A percentile compares a stretch with the other conserved stretches of the same genome.
These are phyloP conservation scores for Eupsittula cactorum DNA, from an alignment of 2,113 vertebrate genomes.

Conservation along the genomic window DNA sequence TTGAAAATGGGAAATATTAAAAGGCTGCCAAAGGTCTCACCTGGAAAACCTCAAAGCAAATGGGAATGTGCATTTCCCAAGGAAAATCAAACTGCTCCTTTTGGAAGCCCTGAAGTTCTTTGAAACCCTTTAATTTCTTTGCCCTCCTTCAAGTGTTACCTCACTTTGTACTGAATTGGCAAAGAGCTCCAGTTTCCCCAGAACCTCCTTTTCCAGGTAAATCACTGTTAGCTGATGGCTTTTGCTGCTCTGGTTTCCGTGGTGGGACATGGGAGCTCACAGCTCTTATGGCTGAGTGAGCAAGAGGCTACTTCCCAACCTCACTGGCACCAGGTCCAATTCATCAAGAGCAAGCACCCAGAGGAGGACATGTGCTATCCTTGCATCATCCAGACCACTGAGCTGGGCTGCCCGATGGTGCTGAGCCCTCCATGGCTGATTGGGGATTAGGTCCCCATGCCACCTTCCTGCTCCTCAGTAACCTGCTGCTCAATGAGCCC, in stretches of 20 bases:
- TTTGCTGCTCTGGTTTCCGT: background rate
- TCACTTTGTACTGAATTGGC: background rate
- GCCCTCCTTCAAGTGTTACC: background rate
- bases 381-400: background rate
- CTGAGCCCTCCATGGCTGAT: background rate
- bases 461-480: background rate
- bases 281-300: background rate
- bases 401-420: rapidly evolving
- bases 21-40: background rate
- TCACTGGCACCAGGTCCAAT: rapidly evolving
- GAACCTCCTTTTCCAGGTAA: background rate
- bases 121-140: background rate
- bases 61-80: background rate
- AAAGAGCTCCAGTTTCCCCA: background rate
- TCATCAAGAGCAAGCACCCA: background rate
- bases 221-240: background rate
- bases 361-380: background rate
- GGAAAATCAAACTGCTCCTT: rapidly evolving
- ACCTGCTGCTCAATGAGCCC: background rate
- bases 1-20: background rate
- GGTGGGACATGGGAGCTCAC: rapidly evolving
- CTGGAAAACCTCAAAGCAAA: background rate
- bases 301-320: background rate
- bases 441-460: background rate
- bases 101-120: background rate